Evolutionary conservation across 1,140 invertebrate species (phyloP).

Genomic region (Ceratina japonica): DNA sequence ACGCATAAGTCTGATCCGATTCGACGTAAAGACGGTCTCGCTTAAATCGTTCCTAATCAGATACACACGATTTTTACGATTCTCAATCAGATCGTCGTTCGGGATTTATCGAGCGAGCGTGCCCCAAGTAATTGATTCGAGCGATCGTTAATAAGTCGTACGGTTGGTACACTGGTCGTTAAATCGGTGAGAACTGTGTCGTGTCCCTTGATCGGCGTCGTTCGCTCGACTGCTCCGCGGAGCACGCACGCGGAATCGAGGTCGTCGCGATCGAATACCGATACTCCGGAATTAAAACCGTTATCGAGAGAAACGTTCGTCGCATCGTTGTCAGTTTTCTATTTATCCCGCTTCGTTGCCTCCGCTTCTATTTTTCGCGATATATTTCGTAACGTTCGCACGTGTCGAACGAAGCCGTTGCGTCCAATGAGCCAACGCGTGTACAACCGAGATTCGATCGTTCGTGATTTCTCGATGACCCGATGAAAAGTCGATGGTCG

Average conservation of each 20-base stretch:
- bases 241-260: conserved; percentile 32
- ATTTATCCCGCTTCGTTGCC: no score
- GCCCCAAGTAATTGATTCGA: no score
- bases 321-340: neutral
- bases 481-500: no score
- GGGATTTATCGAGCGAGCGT: no score
- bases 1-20: neutral
- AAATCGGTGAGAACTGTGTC: conserved; percentile 4
- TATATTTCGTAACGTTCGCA: conserved; percentile 17
- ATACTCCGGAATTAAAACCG: conserved; percentile 40
- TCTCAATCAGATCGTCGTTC: no score
- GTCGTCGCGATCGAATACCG: conserved; percentile 40
- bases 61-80: neutral
- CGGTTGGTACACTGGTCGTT: no score
- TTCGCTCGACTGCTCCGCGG: neutral
- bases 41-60: neutral
- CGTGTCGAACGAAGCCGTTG: no score
- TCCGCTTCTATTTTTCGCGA: neutral
- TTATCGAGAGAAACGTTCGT: conserved; percentile 17
- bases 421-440: no score
- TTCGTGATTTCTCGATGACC: no score
- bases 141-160: neutral
- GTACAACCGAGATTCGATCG: no score
- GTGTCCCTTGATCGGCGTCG: conserved; percentile 8
- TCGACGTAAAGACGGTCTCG: no score